Evolutionary conservation across 2,888 invertebrate genomes (phyloP), one percentile per base, ranked within the genome.

Genomic region (Morpho deidamia): DNA sequence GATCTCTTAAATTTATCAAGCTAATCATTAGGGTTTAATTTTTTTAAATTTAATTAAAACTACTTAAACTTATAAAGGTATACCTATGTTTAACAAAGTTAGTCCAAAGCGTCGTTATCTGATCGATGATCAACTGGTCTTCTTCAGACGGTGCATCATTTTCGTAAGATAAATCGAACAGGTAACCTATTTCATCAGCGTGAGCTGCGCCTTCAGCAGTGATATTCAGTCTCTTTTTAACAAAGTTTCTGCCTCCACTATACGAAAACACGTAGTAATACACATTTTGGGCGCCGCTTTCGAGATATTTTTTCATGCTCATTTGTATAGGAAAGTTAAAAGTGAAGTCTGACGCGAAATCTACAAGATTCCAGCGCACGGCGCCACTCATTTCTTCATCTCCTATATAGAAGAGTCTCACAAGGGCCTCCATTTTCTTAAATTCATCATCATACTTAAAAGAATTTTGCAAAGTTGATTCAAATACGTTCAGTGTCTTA

Each of bases 51-150:
- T n/a, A n/a, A n/a, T n/a, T n/a, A n/a, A n/a, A n/a, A n/a, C n/a
- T n/a, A n/a, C n/a, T n/a, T n/a, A n/a, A n/a, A n/a, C n/a, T 23
- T 23, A 23, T 5, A 23, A 23, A 23, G 23, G 9, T 38, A 32
- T 38, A 79, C 79, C 76, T 74, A 56, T 67, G 65, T 63, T 79
- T 81, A 0, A 76, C 72, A 53, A 83, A 81, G 47, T 82, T 77
- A 1, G 71, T 65, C 75, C 79, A 84, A 71, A 83, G 63, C 0
- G 69, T 68, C 2, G 81, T 82, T 61, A 83, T 72, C 32, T 68
- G 65, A 49, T 81, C 71, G 37, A 80, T 68, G 0, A 68, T 56
- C 2, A 72, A 48, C 39, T 73, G 69, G 43, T 74, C 74, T 32
- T 61, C 62, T n/a, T 64, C 60, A 7, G 59, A 60, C 0, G 66